Conservation (phyloP, 2,797 vertebrate genomes). For the Phoebastria nigripes region DNA sequence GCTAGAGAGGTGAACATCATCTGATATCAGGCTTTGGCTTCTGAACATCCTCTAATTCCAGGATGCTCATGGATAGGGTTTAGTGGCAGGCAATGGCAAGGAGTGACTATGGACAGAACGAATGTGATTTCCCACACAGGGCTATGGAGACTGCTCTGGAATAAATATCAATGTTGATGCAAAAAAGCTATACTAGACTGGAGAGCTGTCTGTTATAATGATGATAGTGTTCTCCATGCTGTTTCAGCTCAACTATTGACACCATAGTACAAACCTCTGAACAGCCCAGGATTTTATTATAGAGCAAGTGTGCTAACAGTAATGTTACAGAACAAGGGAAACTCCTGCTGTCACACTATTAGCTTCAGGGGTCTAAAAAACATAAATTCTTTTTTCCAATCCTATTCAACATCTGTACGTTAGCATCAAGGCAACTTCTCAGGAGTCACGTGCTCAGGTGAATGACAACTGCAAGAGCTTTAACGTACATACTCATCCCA, state of each 20-base stretch:
- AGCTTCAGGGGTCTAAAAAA: fast-evolving
- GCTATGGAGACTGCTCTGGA: background rate
- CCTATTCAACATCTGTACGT: background rate
- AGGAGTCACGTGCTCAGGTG: background rate
- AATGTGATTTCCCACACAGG: background rate
- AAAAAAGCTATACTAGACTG: background rate
- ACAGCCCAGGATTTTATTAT: background rate
- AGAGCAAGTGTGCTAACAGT: background rate
- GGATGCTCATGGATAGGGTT: background rate
- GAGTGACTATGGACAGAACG: background rate
- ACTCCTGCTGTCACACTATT: background rate
- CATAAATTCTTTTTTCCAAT: background rate
- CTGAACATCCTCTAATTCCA: background rate
- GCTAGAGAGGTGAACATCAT: background rate
- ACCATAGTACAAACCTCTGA: background rate
- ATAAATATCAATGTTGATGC: background rate
- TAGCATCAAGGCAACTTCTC: background rate
- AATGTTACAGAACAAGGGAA: background rate
- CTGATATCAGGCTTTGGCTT: background rate
- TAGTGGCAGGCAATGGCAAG: background rate
- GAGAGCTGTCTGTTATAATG: background rate
- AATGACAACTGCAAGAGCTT: background rate
- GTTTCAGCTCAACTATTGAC: background rate
- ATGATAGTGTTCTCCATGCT: background rate
- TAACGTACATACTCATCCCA: background rate